phyloP scores from a whole-genome alignment of 23 tunicate species.

The Corella eumyota region DNA sequence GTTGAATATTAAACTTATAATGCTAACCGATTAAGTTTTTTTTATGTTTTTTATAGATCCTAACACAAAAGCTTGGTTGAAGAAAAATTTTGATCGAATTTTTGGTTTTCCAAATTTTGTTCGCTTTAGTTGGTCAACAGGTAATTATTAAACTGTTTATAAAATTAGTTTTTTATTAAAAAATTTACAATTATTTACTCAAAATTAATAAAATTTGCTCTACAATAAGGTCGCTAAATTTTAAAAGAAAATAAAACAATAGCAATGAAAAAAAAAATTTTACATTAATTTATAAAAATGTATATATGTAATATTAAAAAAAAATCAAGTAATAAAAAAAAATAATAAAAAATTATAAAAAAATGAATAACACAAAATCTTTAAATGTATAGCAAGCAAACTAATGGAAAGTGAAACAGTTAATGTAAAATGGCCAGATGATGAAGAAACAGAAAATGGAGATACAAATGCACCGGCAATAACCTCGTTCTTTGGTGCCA shows the following conservation, averaged over 20 bases:
- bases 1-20: no score
- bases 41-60: conserved; percentile 42
- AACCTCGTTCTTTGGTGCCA: conserved; percentile 27
- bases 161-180: neutral
- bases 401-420: conserved; percentile 60
- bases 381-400: conserved; percentile 22
- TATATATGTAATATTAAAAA: no score
- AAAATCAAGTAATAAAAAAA: no score
- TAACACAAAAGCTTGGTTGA: conserved; percentile 73
- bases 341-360: no score
- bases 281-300: no score
- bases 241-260: no score
- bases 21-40: no score
- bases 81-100: conserved; percentile 67
- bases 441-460: conserved; percentile 44
- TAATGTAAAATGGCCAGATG: conserved; percentile 71
- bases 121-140: conserved; percentile 91
- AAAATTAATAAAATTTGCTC: no score
- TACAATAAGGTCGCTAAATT: no score
- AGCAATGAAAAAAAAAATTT: no score
- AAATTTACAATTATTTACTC: neutral
- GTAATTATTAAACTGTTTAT: conserved; percentile 7
- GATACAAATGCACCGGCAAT: conserved; percentile 48
- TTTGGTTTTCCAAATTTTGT: conserved; percentile 92
- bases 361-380: neutral